phyloP scores from a whole-genome alignment of 2,113 vertebrate species.

The Malurus elegans region DNA sequence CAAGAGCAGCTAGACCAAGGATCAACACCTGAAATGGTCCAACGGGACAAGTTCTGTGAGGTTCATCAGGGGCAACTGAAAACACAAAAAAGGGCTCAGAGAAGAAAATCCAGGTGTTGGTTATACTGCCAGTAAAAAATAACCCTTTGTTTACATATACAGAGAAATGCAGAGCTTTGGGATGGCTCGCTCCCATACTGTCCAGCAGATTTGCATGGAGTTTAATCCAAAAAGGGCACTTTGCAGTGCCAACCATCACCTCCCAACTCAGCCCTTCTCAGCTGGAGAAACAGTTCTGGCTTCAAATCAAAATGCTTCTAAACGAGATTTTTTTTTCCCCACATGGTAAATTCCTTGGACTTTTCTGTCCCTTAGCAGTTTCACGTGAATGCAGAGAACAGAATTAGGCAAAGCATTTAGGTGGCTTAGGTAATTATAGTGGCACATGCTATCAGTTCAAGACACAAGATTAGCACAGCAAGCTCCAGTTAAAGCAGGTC shows the following conservation, averaged over 20 bases:
- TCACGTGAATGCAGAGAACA: constrained; percentile 60
- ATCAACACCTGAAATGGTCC: not conserved
- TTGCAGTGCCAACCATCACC: not conserved
- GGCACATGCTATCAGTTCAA: constrained; percentile 66
- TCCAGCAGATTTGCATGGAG: not conserved
- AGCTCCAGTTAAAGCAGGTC: constrained; percentile 46
- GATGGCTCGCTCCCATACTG: not conserved
- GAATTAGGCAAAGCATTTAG: constrained; percentile 61
- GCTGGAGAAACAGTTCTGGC: not conserved
- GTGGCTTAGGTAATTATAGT: constrained; percentile 64
- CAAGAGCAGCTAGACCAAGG: not conserved
- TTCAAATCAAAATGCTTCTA: constrained; percentile 12
- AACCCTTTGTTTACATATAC: not conserved
- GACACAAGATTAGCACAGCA: constrained; percentile 46
- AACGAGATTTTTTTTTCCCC: not conserved
- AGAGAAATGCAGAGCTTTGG: not conserved
- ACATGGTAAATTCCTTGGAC: constrained; percentile 49
- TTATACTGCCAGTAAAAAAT: not conserved
- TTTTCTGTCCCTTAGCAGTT: constrained; percentile 58
- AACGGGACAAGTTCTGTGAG: not conserved
- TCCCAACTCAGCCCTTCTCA: not conserved
- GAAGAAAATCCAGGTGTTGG: not conserved
- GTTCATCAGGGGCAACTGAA: not conserved
- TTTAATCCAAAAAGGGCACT: not conserved
- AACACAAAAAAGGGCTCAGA: not conserved